Conservation (phyloP, 2,797 vertebrate species). For the Trachops cirrhosus region DNA sequence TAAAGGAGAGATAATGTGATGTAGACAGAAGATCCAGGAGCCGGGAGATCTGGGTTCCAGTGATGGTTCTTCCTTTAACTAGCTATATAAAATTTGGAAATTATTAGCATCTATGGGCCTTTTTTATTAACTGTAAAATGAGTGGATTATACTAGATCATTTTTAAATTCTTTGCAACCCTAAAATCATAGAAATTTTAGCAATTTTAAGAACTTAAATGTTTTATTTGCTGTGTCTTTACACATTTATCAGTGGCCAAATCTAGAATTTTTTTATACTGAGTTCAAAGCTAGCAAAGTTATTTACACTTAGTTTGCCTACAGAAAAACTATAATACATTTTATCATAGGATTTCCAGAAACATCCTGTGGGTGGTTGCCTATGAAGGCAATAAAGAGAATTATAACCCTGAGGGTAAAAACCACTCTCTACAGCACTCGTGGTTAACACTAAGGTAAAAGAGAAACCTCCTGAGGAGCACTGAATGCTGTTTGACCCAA, state of each 20-base stretch:
- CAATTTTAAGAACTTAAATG: neutral
- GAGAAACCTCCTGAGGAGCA: neutral
- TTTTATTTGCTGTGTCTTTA: neutral
- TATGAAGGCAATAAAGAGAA: neutral
- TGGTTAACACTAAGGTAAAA: neutral
- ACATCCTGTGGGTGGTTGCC: neutral
- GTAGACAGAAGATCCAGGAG: neutral
- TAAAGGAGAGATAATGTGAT: constrained; percentile 18
- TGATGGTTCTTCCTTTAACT: neutral
- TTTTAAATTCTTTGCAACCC: neutral
- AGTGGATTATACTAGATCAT: neutral
- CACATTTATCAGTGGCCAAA: neutral
- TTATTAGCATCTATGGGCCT: neutral
- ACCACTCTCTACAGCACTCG: neutral
- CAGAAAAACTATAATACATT: constrained; percentile 37
- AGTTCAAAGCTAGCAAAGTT: constrained; percentile 27
- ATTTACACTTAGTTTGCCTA: constrained; percentile 41
- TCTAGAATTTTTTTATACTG: constrained; percentile 5
- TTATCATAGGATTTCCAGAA: neutral
- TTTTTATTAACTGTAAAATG: neutral
- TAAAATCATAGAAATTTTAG: neutral
- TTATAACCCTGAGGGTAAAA: neutral
- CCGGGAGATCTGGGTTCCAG: neutral
- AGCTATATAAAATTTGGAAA: neutral
- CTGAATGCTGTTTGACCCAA: accelerated